phyloP scores from a whole-genome alignment of 2,888 invertebrate species.

The Standfussiana lucernea region DNA sequence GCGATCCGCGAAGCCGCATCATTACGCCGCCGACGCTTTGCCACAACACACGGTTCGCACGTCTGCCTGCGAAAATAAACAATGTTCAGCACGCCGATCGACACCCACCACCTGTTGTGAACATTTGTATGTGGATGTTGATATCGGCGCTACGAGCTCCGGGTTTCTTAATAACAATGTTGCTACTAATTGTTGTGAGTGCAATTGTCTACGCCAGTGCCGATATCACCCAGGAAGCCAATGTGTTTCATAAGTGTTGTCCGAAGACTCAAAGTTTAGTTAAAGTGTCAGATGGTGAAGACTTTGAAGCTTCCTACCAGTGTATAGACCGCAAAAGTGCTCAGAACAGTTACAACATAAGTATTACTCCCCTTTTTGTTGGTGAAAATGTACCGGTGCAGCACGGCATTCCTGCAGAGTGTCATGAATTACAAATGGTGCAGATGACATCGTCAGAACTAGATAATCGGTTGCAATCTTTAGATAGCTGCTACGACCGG shows the following conservation, averaged over 20 bases:
- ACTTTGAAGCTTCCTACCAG: slow-evolving; percentile 71
- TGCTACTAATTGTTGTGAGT: slow-evolving; percentile 75
- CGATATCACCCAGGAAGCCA: slow-evolving; percentile 67
- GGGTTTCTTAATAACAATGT: slow-evolving; percentile 76
- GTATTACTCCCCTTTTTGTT: slow-evolving; percentile 76
- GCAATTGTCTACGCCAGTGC: slow-evolving; percentile 70
- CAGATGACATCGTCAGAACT: slow-evolving; percentile 67
- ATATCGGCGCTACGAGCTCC: slow-evolving; percentile 55
- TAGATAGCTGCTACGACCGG: slow-evolving; percentile 80
- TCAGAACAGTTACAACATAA: slow-evolving; percentile 72
- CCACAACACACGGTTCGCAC: slow-evolving; percentile 77
- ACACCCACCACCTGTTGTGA: slow-evolving; percentile 83
- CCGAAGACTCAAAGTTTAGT: slow-evolving; percentile 78
- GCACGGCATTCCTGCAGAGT: slow-evolving; percentile 78
- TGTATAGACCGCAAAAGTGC: slow-evolving; percentile 78
- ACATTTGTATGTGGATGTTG: slow-evolving; percentile 65
- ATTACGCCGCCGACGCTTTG: slow-evolving; percentile 78
- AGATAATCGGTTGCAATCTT: slow-evolving; percentile 63
- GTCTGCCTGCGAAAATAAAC: slow-evolving; percentile 74
- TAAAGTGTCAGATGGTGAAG: slow-evolving; percentile 73
- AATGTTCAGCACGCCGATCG: slow-evolving; percentile 80
- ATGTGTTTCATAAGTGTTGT: slow-evolving; percentile 86
- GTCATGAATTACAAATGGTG: slow-evolving; percentile 73
- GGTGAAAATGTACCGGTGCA: slow-evolving; percentile 74
- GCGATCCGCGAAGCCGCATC: slow-evolving; percentile 69